Conservation (phyloP, 2,888 invertebrate species). For the Epirrhoe tristata region DNA sequence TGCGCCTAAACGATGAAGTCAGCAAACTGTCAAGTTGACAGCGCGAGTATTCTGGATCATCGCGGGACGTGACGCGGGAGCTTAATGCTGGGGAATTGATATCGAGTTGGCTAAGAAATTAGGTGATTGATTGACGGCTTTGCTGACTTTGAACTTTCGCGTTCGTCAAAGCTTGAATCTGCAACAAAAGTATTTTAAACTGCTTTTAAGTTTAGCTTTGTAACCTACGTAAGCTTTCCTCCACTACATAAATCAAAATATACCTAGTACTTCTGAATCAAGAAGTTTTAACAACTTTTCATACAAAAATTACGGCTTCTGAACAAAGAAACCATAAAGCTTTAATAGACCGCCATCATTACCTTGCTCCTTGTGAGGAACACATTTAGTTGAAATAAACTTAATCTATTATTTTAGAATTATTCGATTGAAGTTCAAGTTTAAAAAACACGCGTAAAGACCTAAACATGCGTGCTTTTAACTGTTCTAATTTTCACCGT, state of each 20-base stretch:
- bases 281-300: no score
- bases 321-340: no score
- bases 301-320: no score
- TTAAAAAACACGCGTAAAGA: background rate
- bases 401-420: background rate
- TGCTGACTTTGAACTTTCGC: constrained; percentile 11
- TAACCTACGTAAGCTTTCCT: no score
- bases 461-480: background rate
- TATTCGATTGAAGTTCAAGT: background rate
- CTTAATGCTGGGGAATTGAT: constrained; percentile 38
- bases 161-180: constrained; percentile 6
- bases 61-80: constrained; percentile 36
- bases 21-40: constrained; percentile 32
- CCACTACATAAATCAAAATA: no score
- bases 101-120: constrained; percentile 34
- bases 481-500: background rate
- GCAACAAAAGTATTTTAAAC: background rate
- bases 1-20: constrained; percentile 35
- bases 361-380: no score
- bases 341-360: no score
- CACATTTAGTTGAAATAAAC: no score
- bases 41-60: constrained; percentile 32
- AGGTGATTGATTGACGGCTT: constrained; percentile 6
- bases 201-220: no score
- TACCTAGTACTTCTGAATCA: no score